A percentile compares a stretch with the other conserved stretches of the same genome.
Conservation (phyloP, 2,888 invertebrate genomes). For the Hirtodrosophila histrioides region DNA sequence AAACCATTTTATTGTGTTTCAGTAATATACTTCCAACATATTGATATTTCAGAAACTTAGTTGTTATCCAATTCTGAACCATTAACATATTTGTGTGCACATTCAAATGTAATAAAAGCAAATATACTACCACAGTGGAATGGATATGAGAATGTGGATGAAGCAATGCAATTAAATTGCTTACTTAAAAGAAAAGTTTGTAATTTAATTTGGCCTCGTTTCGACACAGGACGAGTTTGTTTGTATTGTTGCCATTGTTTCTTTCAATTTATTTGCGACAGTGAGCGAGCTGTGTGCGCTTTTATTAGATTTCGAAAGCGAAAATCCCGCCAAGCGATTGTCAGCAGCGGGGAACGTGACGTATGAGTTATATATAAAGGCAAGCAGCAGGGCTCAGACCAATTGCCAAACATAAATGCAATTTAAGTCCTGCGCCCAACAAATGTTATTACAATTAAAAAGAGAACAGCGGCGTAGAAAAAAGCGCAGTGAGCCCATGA, state of each 20-base stretch:
- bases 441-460: slow-evolving; percentile 79
- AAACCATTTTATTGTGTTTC: no score
- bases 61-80: slow-evolving; percentile 11
- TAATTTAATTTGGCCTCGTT: slow-evolving; percentile 71
- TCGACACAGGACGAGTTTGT: slow-evolving; percentile 42
- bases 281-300: slow-evolving; percentile 22
- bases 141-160: slow-evolving; percentile 13
- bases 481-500: slow-evolving; percentile 57
- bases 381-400: slow-evolving; percentile 42
- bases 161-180: slow-evolving; percentile 68
- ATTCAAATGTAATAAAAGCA: slow-evolving; percentile 44
- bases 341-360: slow-evolving; percentile 30
- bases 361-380: slow-evolving; percentile 55
- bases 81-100: slow-evolving; percentile 12
- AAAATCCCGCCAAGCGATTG: slow-evolving; percentile 26
- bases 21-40: no score
- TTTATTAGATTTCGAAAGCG: slow-evolving; percentile 67
- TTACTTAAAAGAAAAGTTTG: slow-evolving; percentile 70
- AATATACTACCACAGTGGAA: slow-evolving; percentile 6
- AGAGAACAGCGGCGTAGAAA: slow-evolving; percentile 23
- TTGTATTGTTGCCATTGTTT: slow-evolving; percentile 39
- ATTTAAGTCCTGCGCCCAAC: slow-evolving; percentile 64
- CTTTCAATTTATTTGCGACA: slow-evolving; percentile 49
- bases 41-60: no score
- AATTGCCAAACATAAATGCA: slow-evolving; percentile 76